Base-by-base conservation (phyloP, 2,888 invertebrate species). In the Tinea semifulvella region DNA sequence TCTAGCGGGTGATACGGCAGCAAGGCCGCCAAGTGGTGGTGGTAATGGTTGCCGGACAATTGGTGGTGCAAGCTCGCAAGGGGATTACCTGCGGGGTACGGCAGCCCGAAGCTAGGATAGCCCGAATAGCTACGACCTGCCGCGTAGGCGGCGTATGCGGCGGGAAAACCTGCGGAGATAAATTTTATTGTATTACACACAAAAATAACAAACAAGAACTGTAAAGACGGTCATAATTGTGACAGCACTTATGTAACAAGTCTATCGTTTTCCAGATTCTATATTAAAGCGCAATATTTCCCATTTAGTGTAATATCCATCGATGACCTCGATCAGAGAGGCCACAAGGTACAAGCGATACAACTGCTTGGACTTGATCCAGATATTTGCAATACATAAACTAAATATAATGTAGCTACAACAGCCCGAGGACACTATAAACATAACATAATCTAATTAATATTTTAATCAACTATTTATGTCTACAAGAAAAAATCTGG, bases 51-150 rank as follows among this genome's bases (percentile, higher is more conserved):
- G 76, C 80, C 79, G 83, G 82, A 84, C 64, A 80, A 74, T 79
- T 85, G 86, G 84, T 88, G 88, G 84, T 88, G 88, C 85, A 89
- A 86, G 86, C 88, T 88, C 85, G 86, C 84, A 84, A 89, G 86
- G 83, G 88, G 79, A 88, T 94, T 93, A 94, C 94, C 94, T 93
- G 95, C 92, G 77, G 95, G 95, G 85, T 95, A 95, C 79, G 95
- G 95, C 84, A 96, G 92, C 88, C 95, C 94, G 87, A 95, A 95
- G 88, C 94, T 93, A 85, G 95, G 94, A 88, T 95, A 95, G 86
- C 94, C 94, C 85, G 94, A 94, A 86, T 94, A 96, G 80, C 95
- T 93, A 84, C 95, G 92, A 82, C 94, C 94, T 77, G 95, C 93
- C 86, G 95, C 94, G 84, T 94, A 95, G 72, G 95, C 94, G 84